Base-by-base conservation (phyloP, 2,888 invertebrate genomes). In the Drosophila emarginata region DNA sequence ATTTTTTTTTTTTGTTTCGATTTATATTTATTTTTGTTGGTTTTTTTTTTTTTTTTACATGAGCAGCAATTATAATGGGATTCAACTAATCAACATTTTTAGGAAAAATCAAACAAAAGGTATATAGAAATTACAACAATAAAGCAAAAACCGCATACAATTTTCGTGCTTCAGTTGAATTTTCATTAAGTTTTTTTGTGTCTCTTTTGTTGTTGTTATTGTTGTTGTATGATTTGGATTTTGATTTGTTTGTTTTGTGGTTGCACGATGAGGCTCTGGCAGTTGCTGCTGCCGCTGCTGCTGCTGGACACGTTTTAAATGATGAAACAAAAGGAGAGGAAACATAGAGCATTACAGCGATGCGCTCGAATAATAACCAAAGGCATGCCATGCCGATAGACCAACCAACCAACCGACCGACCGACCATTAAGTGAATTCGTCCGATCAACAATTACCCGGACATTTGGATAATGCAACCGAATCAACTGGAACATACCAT, bases 111-210 rank as follows among this genome's bases (percentile, higher is more conserved):
- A 82, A 81, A 78, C 65, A 74, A 67, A 64, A 45, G 52, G 54
- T 11, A 60, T 40, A 61, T 64, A 45, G 53, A 54, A 61, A 39
- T 14, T 53, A 56, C 67, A 64, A 73, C 65, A 74, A 74, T 71
- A 72, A 72, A 61, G 18, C 39, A 65, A 69, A 69, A 75, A 80
- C 80, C 80, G 76, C 82, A 81, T 67, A 76, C 75, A 83, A 81
- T 83, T 86, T 84, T 85, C 85, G 79, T 87, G 87, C 82, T 82
- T 80, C 82, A 82, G 82, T 85, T 84, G 76, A 75, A 80, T 81
- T 84, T 87, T 80, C 82, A 87, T 85, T 87, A 80, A 72, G 68
- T 67, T 78, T 23, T 23, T 67, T 83, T 58, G 26, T 51, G 32
- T 37, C 52, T 57, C 32, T 65, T 36, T 61, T 32, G 32, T 32